phyloP scores from a whole-genome alignment of 2,113 vertebrate species.

The Psilopsiagon aymara region DNA sequence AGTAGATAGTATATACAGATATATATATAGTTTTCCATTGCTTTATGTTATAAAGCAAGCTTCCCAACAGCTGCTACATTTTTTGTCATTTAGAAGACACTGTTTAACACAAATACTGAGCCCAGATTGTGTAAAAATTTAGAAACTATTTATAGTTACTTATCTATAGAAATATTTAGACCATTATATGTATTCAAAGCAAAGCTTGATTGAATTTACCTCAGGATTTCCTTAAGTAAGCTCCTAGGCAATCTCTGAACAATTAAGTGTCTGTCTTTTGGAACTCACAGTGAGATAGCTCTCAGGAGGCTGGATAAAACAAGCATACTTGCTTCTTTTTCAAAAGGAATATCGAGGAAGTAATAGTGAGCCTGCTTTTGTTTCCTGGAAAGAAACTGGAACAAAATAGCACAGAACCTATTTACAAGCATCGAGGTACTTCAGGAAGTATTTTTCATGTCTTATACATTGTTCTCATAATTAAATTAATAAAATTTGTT shows the following conservation, averaged over 20 bases:
- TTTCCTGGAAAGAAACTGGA: not conserved
- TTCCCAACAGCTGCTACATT: not conserved
- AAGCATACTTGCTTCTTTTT: not conserved
- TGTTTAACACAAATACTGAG: not conserved
- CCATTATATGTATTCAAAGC: not conserved
- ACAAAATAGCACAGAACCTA: not conserved
- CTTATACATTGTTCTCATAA: not conserved
- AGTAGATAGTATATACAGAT: not conserved
- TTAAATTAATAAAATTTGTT: not conserved
- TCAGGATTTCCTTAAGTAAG: slow-evolving; percentile 8
- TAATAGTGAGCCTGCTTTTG: not conserved
- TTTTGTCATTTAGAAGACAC: not conserved
- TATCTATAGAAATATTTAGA: not conserved
- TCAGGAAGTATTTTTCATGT: not conserved
- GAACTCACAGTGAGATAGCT: not conserved
- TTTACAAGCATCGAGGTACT: not conserved
- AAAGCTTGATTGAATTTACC: not conserved
- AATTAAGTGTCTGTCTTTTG: not conserved
- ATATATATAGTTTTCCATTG: not conserved
- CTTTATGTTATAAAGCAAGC: not conserved
- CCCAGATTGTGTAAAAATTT: not conserved
- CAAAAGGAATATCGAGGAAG: not conserved
- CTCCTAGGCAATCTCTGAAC: not conserved
- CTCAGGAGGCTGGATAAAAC: not conserved
- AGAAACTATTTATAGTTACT: not conserved